Conservation (phyloP, 2,888 invertebrate genomes). For the Sisyra nigra region DNA sequence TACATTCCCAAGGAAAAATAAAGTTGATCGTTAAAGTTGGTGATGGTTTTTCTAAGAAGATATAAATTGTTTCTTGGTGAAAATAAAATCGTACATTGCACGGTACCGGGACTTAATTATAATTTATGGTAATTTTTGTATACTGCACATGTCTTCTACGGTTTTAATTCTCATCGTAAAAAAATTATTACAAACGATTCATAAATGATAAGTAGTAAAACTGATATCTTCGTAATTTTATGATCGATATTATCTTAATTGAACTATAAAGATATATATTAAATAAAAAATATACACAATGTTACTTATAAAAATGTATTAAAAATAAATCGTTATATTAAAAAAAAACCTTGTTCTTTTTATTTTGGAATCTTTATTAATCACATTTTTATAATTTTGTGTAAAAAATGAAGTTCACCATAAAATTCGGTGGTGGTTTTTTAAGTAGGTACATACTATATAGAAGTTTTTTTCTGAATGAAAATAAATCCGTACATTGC, state of each 20-base stretch:
- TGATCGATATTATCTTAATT: too few relatives aligned
- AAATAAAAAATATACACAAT: neutral
- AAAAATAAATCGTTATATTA: neutral
- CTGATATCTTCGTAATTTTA: too few relatives aligned
- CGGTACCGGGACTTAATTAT: neutral
- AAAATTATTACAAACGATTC: too few relatives aligned
- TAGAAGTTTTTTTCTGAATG: too few relatives aligned
- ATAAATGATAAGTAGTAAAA: too few relatives aligned
- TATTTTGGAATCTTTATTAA: neutral
- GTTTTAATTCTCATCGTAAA: neutral
- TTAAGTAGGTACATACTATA: too few relatives aligned
- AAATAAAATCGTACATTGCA: too few relatives aligned
- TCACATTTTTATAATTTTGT: constrained; percentile 2
- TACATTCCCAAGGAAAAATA: constrained; percentile 53
- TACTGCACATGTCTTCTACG: neutral
- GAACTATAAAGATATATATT: too few relatives aligned
- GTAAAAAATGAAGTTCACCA: too few relatives aligned
- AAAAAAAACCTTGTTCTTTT: neutral
- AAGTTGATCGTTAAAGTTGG: constrained; percentile 10
- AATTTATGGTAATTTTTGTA: constrained; percentile 1
- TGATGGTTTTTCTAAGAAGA: neutral
- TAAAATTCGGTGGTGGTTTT: too few relatives aligned
- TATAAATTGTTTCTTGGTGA: neutral
- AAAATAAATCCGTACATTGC: too few relatives aligned
- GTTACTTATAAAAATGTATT: too few relatives aligned